Evolutionary conservation across 2,113 vertebrate genomes (phyloP), one percentile per base, ranked within the genome.

Genomic region (Microcebus murinus): DNA sequence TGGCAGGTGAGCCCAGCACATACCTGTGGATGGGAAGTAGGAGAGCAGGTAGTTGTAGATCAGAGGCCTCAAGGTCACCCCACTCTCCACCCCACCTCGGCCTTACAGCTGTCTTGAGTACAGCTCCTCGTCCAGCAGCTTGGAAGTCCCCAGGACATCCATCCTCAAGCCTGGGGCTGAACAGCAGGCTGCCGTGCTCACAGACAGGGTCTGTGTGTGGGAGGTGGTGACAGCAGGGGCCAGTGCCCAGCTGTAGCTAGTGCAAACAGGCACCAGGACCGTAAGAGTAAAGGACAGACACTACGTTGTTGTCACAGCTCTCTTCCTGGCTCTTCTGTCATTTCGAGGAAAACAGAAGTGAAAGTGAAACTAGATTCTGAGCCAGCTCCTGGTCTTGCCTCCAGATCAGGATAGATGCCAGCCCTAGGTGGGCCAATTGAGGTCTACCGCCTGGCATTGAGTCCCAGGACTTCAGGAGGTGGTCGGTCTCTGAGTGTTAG

Each of bases 71-170:
- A 57, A 23, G 50, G 31, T 57, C 84, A 34, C 42, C 67, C 83
- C 17, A 0, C n/a, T n/a, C 57, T 52, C 68, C 36, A 42, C 29
- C 45, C 81, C 25, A 6, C 67, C 68, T 23, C 1, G 1, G 63
- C 86, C 99, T 98, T 95, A 99, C 99, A 99, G 98, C 67, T 99
- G 99, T 70, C 99, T 98, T 0, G 99, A 99, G 93, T 99, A 99
- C 14, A 98, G 97, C 0, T 97, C 91, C 74, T 99, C 98, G 73
- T 98, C 98, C 8, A 99, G 98, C 14, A 96, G 87, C 13, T 42
- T n/a, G 25, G 18, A 18, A 31, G 94, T 7, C 1, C 74, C 7
- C 4, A 1, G 50, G 17, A 4, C 29, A 25, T 59, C 76, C 98
- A 98, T 98, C 31, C 59, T 82, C 48, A 48, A 36, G 59, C 2